Base-by-base conservation (phyloP, 1,140 invertebrate species). In the Subanguina moxae region DNA sequence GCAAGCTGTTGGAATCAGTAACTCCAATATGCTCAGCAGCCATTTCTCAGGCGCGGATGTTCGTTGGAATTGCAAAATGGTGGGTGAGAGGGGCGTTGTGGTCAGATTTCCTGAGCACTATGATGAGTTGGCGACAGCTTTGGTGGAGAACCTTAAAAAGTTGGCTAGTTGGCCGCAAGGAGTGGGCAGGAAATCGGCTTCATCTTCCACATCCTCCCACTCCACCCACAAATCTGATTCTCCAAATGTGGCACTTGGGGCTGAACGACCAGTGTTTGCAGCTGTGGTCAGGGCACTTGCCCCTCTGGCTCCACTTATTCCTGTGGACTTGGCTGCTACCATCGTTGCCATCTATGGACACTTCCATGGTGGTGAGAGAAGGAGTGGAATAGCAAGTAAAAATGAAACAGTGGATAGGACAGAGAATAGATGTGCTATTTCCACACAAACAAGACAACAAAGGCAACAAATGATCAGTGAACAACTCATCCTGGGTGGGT, bases 61-160 rank as follows among this genome's bases (percentile, higher is more conserved):
- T 61, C 58, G 58, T 19, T 61, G 58, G 58, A 61, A 61, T 25
- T 61, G 58, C 38, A 30, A 43, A 25, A 32, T 43, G 58, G 28
- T 61, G n/a, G 38, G 58, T 30, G 58, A 30, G 13, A 19, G 28
- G 13, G 28, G 28, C n/a, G 27, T 61, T 61, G 58, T 61, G 5
- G 58, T 21, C 27, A 61, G 27, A 61, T 25, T 61, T 13, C 58
- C 58, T 19, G 58, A 61, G 28, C 19, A 52, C 23, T 25, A 52
- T 21, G 48, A 52, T 25, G 48, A 52, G 48, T 15, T 52, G 48
- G 3, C 48, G 8, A 15, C n/a, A 7, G 23, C 3, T 7, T 15
- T 52, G n/a, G 23, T 52, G n/a, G 48, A 52, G 3, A 52, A 15
- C 48, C 48, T 52, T 8, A 52, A 25, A 25, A 52, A 52, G 23